These are phyloP conservation scores for Bostrychus sinensis DNA, from an alignment of 2,113 vertebrate genomes.

Conservation along the genomic window DNA sequence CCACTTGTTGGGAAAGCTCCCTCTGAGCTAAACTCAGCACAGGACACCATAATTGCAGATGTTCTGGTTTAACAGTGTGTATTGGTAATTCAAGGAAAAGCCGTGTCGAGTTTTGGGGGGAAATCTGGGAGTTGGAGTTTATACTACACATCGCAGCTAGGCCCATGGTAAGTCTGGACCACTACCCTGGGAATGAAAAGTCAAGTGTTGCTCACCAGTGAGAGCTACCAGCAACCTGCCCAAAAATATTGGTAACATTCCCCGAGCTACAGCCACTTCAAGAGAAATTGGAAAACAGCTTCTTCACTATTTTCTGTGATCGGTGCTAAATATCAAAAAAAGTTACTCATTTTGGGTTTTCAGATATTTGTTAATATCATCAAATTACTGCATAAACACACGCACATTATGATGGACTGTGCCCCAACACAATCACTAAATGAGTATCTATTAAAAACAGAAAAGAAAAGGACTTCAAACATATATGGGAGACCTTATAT, in stretches of 20 bases:
- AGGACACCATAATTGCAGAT: constrained; percentile 69
- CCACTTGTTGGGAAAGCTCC: constrained; percentile 63
- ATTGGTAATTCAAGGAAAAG: constrained; percentile 45
- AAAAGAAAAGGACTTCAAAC: not conserved
- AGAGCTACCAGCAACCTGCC: constrained; percentile 62
- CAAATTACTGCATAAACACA: not conserved
- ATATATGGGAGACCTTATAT: no score
- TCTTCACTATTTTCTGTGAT: constrained; percentile 36
- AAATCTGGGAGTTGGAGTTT: constrained; percentile 54
- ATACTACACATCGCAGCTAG: constrained; percentile 20
- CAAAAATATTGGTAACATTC: constrained; percentile 50
- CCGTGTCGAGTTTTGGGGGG: constrained; percentile 31
- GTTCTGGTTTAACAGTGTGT: constrained; percentile 52
- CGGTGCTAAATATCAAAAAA: constrained; percentile 18
- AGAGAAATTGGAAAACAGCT: constrained; percentile 28
- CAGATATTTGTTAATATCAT: not conserved
- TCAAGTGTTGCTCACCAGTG: constrained; percentile 52
- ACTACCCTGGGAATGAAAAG: constrained; percentile 51
- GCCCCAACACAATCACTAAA: no score
- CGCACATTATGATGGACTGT: not conserved
- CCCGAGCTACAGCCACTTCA: constrained; percentile 45
- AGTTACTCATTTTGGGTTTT: constrained; percentile 6
- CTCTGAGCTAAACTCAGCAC: constrained; percentile 50
- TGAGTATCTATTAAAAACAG: no score
- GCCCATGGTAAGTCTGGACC: constrained; percentile 42